Conservation (phyloP, 2,797 vertebrate species). For the Sylvia borin region DNA sequence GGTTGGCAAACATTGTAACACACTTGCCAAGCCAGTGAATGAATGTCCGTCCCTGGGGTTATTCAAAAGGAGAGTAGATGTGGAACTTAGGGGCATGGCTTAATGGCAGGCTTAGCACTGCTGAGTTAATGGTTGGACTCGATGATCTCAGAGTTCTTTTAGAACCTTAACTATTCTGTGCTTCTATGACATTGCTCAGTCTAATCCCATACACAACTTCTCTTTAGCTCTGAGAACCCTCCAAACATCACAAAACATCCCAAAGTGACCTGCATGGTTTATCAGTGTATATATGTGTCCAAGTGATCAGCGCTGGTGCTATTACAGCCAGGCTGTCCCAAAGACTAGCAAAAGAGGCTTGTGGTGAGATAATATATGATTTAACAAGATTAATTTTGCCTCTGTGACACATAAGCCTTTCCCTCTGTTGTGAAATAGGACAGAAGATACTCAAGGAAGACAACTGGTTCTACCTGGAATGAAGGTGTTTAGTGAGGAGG, state of each 20-base stretch:
- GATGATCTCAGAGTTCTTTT: not conserved
- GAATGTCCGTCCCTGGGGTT: too few relatives aligned
- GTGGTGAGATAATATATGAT: not conserved
- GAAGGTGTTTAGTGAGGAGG: not conserved
- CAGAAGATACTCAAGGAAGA: not conserved
- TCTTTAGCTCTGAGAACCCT: not conserved
- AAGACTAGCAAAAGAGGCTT: not conserved
- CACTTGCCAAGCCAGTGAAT: rapidly evolving
- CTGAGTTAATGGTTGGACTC: not conserved
- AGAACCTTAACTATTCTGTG: not conserved
- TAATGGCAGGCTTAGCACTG: not conserved
- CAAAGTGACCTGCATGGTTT: not conserved
- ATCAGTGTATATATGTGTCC: not conserved
- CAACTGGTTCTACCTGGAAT: not conserved
- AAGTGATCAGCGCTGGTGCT: not conserved
- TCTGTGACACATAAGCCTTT: not conserved
- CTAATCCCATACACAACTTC: not conserved
- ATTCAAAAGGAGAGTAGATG: not conserved
- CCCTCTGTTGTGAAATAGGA: not conserved
- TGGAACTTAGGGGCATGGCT: too few relatives aligned
- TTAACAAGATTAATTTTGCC: not conserved
- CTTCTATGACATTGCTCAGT: not conserved
- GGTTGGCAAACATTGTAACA: not conserved
- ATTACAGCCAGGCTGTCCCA: not conserved
- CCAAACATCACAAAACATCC: not conserved